Evolutionary conservation across 2,888 invertebrate genomes (phyloP), one percentile per base, ranked within the genome.

Genomic region (Pterobdella sp.): DNA sequence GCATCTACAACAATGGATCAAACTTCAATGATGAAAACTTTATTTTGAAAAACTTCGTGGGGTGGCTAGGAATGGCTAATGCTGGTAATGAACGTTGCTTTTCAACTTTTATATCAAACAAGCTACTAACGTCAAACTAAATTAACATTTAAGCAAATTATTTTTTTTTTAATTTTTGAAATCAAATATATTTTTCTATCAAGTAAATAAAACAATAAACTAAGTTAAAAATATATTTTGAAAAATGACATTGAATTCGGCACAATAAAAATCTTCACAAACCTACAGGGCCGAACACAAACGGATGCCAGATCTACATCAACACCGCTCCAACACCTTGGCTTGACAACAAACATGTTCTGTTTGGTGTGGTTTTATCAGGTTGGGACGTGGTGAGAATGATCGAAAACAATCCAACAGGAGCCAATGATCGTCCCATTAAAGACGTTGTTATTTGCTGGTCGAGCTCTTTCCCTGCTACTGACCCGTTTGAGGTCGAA

Each of bases 41-140:
- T 79, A 87, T 87, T 36, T 87, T 93, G 2, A 88, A 90, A 79
- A 94, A 94, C 81, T 88, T 88, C 75, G 88, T 92, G 1, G 94
- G 95, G 73, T 91, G 92, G 84, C 85, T 95, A 60, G 91, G 92
- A 77, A 94, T 94, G 94, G 94, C 94, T 0, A 94, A 95, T 79
- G 84, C 85, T 72, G 86, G 71, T 71, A 7, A 26, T n/a, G n/a
- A n/a, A n/a, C n/a, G n/a, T n/a, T n/a, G n/a, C n/a, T n/a, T n/a
- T n/a, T n/a, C n/a, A n/a, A n/a, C n/a, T n/a, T n/a, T n/a, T n/a
- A n/a, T n/a, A n/a, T n/a, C n/a, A n/a, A n/a, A 22, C 49, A 22
- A 42, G 49, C 22, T 42, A 14, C 49, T 42, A 42, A 14, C n/a
- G n/a, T n/a, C n/a, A n/a, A n/a, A n/a, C n/a, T n/a, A n/a, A n/a